These are phyloP conservation scores for Blastobasis lacticolella DNA, from an alignment of 2,888 invertebrate genomes.

Conservation along the genomic window DNA sequence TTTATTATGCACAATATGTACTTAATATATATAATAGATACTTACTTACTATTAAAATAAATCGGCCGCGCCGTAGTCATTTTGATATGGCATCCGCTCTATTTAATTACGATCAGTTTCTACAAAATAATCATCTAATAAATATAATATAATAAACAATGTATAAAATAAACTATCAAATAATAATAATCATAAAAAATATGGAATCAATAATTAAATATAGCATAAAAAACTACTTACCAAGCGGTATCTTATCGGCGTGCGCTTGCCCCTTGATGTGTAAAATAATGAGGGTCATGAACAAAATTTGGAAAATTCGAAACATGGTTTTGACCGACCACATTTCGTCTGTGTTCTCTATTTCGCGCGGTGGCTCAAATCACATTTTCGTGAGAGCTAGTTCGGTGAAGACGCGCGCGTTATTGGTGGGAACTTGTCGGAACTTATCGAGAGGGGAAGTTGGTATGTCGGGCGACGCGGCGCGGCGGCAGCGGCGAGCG, in stretches of 20 bases:
- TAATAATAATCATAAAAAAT: too few relatives aligned
- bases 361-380: constrained; percentile 10
- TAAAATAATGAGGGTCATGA: constrained; percentile 31
- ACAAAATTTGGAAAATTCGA: constrained; percentile 32
- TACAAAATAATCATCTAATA: too few relatives aligned
- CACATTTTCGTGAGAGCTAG: constrained; percentile 30
- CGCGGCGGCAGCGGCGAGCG: constrained; percentile 22
- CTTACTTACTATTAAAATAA: too few relatives aligned
- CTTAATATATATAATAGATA: too few relatives aligned
- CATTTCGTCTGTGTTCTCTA: constrained; percentile 20
- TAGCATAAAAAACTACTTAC: constrained; percentile 27
- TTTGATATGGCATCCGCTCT: too few relatives aligned
- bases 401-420: constrained; percentile 19
- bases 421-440: constrained; percentile 11
- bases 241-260: constrained; percentile 40
- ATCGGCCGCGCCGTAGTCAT: too few relatives aligned
- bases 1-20: too few relatives aligned
- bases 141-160: too few relatives aligned
- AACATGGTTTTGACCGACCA: constrained; percentile 29
- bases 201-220: too few relatives aligned
- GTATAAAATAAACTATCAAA: too few relatives aligned
- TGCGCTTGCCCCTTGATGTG: constrained; percentile 30
- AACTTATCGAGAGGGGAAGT: constrained; percentile 5
- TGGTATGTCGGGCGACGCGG: neutral
- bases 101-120: too few relatives aligned